Evolutionary conservation across 2,113 vertebrate species (phyloP), one percentile per base, ranked within the genome.

Genomic region (Hiodon tergisus): DNA sequence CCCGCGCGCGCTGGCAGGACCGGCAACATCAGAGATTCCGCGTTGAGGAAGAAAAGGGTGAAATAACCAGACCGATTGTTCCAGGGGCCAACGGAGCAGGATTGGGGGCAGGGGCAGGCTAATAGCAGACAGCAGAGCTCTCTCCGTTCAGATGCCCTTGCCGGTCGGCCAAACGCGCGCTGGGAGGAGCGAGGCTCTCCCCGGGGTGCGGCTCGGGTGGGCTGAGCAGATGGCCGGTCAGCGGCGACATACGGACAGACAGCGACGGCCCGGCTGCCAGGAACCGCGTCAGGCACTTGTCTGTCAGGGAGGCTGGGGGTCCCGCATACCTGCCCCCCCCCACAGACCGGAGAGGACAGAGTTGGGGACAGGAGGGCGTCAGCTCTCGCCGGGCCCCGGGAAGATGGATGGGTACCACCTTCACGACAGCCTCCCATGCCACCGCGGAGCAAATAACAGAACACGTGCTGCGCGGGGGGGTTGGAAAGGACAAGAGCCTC

Each of bases 151-250:
- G 4, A 3, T 11, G 55, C 4, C 61, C 13, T 50, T 57, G 0
- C 53, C 46, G 69, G 51, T 55, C 17, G 59, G 14, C n/a, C 14
- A 70, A 4, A 9, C 52, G 1, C 55, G 47, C 14, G 50, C 67
- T 50, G 47, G 13, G 10, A 8, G 47, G 54, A 65, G 14, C 55
- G 9, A 52, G 54, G 6, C 71, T 74, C 69, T 78, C 69, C 16
- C 31, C 31, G 17, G 70, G 55, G 69, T 47, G 55, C 6, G 50
- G 71, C 76, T 62, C 75, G 75, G 80, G 79, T 78, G 79, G 78
- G 16, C 50, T 51, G 31, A 76, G 72, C 82, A 79, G 78, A 81
- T 81, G 79, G 76, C 54, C 76, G 59, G 74, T 76, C 63, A 73
- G 76, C 4, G 54, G n/a, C 58, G 57, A 69, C 51, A 61, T 72